phyloP scores from a whole-genome alignment of 2,797 vertebrate species.

The Hipposideros larvatus region DNA sequence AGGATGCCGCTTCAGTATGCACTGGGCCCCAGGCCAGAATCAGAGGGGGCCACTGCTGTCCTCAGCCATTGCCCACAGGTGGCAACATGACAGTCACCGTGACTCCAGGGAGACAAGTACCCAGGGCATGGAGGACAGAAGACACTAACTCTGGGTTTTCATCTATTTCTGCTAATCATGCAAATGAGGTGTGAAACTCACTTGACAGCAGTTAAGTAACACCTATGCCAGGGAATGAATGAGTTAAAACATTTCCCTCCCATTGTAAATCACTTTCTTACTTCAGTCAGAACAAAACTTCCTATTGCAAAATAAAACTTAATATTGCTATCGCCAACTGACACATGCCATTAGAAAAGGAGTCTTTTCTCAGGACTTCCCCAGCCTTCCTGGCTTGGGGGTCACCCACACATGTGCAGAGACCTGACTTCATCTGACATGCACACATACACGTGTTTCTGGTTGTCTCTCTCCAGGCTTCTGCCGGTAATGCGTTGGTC shows the following conservation, averaged over 20 bases:
- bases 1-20: not conserved
- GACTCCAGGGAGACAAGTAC: not conserved
- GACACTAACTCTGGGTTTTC: not conserved
- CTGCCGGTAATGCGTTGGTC: not conserved
- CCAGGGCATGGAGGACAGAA: not conserved
- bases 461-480: not conserved
- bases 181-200: not conserved
- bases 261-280: not conserved
- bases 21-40: not conserved
- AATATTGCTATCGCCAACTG: not conserved
- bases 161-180: not conserved
- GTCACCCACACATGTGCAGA: no score
- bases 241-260: not conserved
- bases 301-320: not conserved
- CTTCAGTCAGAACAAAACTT: not conserved
- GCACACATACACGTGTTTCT: no score
- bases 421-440: not conserved
- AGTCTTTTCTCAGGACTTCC: not conserved
- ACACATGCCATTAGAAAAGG: not conserved
- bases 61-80: no score
- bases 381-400: not conserved
- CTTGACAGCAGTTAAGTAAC: not conserved
- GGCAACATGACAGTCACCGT: not conserved
- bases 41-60: not conserved
- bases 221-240: not conserved